Conservation (phyloP, 1,140 invertebrate genomes). For the Bombus ignitus region DNA sequence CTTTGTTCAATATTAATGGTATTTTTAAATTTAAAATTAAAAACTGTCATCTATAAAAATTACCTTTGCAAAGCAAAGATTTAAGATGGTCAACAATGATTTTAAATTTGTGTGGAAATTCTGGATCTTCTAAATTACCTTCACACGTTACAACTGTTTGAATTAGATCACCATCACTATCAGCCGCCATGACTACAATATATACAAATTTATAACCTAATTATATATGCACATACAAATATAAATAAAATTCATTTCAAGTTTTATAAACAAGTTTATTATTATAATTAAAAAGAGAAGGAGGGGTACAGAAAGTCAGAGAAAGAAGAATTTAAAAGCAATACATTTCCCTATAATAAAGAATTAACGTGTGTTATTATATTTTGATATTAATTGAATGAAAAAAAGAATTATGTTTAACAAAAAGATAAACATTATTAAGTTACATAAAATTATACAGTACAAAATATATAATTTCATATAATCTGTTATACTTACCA, state of each 20-base stretch:
- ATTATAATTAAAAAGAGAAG: background rate
- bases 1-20: background rate
- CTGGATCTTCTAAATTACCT: conserved; percentile 90
- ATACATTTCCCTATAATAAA: background rate
- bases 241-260: background rate
- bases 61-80: conserved; percentile 88
- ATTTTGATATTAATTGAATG: background rate
- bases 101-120: conserved; percentile 88
- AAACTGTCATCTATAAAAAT: conserved; percentile 46
- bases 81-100: conserved; percentile 87
- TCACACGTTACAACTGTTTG: conserved; percentile 91
- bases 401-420: background rate
- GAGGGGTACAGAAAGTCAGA: rapidly evolving
- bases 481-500: conserved; percentile 74
- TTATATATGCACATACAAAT: background rate
- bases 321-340: background rate
- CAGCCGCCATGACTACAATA: conserved; percentile 87
- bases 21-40: background rate
- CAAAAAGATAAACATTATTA: background rate
- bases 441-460: conserved; percentile 1
- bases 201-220: conserved; percentile 5
- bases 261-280: background rate
- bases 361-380: background rate
- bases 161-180: conserved; percentile 88
- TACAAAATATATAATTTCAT: conserved; percentile 8